A percentile compares a stretch with the other conserved stretches of the same genome.
Conservation (phyloP, 2,888 invertebrate species). For the Helicoverpa assulta region DNA sequence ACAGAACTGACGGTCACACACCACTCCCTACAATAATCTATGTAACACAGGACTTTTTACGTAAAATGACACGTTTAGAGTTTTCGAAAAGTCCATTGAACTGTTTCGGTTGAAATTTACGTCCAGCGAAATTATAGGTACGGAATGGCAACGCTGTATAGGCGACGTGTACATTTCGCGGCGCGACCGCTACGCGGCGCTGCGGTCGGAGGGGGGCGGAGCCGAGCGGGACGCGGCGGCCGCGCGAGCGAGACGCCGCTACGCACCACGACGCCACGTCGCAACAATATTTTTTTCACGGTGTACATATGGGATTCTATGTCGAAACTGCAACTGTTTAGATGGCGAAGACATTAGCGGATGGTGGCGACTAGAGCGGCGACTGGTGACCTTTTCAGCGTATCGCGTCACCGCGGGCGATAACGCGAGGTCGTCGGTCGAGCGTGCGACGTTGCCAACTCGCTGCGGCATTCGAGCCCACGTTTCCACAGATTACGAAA, state of each 20-base stretch:
- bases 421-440: constrained; percentile 88
- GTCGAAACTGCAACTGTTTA: constrained; percentile 84
- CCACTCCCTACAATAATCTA: constrained; percentile 81
- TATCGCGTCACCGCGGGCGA: constrained; percentile 86
- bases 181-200: constrained; percentile 86
- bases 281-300: constrained; percentile 77
- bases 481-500: constrained; percentile 81
- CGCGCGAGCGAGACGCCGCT: constrained; percentile 80
- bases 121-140: constrained; percentile 90
- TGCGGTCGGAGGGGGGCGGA: constrained; percentile 83
- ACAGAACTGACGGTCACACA: constrained; percentile 80
- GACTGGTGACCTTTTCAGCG: constrained; percentile 86
- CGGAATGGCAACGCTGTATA: constrained; percentile 90
- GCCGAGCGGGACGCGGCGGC: constrained; percentile 79
- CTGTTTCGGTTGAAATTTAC: constrained; percentile 90
- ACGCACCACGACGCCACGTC: constrained; percentile 69
- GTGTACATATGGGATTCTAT: constrained; percentile 82
- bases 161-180: constrained; percentile 82
- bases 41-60: constrained; percentile 82
- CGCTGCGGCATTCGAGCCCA: constrained; percentile 79
- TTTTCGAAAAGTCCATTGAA: constrained; percentile 90
- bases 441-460: constrained; percentile 86
- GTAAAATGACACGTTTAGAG: constrained; percentile 84
- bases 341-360: constrained; percentile 82
- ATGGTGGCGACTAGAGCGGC: constrained; percentile 75